phyloP scores from a whole-genome alignment of 2,113 vertebrate genomes.

The Petroica traversi region DNA sequence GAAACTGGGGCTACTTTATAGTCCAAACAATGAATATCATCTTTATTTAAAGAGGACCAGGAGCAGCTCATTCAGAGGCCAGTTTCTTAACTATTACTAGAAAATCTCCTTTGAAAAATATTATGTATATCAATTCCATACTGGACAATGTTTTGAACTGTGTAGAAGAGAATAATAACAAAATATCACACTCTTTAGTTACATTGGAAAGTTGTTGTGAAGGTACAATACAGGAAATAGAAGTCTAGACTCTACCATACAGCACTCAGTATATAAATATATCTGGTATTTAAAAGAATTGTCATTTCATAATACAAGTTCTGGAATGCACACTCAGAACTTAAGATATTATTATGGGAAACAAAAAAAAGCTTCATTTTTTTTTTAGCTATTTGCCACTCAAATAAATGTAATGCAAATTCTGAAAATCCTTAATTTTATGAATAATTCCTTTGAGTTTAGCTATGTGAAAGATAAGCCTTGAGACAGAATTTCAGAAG shows the following conservation, averaged over 20 bases:
- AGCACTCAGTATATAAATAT: neutral
- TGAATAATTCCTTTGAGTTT: neutral
- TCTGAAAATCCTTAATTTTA: neutral
- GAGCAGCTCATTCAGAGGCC: neutral
- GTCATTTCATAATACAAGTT: neutral
- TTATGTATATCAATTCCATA: neutral
- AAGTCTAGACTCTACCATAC: neutral
- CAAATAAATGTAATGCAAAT: neutral
- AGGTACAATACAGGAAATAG: neutral
- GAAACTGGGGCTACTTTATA: neutral
- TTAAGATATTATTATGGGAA: neutral
- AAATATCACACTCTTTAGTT: neutral
- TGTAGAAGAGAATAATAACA: neutral
- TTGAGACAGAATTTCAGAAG: neutral
- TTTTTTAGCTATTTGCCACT: neutral
- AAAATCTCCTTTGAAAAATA: neutral
- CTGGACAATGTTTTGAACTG: neutral
- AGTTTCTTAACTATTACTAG: neutral
- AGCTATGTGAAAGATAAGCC: neutral
- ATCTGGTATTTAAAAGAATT: neutral
- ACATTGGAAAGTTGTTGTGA: neutral
- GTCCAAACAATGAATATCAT: neutral
- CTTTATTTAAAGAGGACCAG: neutral
- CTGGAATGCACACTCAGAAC: neutral
- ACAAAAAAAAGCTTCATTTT: fast-evolving